Base-by-base conservation (phyloP, 2,113 vertebrate genomes). In the Piprites chloris region DNA sequence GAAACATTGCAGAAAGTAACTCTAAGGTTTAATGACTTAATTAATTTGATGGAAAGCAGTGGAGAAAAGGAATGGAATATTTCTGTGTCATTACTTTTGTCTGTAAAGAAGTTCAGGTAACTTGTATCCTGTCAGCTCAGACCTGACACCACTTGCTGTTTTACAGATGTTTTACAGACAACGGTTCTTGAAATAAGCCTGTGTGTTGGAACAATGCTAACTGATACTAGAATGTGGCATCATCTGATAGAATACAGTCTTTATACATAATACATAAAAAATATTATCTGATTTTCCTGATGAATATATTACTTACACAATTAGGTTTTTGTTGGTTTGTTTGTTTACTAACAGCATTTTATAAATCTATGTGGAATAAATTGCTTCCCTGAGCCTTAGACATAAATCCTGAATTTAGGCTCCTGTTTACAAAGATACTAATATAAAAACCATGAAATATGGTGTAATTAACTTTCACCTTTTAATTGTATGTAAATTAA, bases 1-100 rank as follows among this genome's bases (percentile, higher is more conserved):
- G 23, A 79, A 86, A 67, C 21, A 59, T 24, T 47, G 33, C 5
- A 32, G n/a, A 37, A 81, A 50, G 12, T 33, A 79, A 44, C 68
- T 28, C 33, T 72, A 75, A 69, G 7, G 14, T 76, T 79, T 42
- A 49, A 17, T 72, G 14, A 24, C 9, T 65, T 13, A 20, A 61
- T 82, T 47, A 30, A 24, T 3, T 23, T 12, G 0, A 2, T 5
- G 9, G 0, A 22, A 4, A 7, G 5, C 3, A 1, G 1, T n/a
- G 3, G 24, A 66, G 27, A 63, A 79, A 80, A 67, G 7, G 12
- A 59, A 75, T 26, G 1, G 42, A 46, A 39, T 56, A 73, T 59
- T 46, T 59, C 11, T 37, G 2, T 65, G 2, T 47, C 21, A 72
- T n/a, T 50, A 35, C 12, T 42, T 79, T 19, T 50, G 11, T n/a